Conservation (phyloP, 1,140 invertebrate genomes). For the Megalopta genalis region DNA sequence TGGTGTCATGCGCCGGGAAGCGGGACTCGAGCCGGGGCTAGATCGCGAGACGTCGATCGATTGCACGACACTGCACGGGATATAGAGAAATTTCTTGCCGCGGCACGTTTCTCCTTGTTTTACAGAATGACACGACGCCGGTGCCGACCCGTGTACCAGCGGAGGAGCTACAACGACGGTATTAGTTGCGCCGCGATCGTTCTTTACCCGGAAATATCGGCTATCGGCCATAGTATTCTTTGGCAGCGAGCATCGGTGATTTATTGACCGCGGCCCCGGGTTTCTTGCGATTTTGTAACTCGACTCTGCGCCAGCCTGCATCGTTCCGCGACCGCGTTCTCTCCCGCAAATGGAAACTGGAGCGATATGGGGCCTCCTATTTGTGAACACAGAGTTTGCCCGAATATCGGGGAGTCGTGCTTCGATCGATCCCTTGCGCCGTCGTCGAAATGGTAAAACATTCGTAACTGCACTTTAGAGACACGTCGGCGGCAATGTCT, state of each 20-base stretch:
- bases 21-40: background rate
- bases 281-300: conserved; percentile 22
- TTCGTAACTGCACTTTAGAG: no score
- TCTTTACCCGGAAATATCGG: conserved; percentile 48
- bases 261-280: conserved; percentile 27
- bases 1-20: conserved; percentile 42
- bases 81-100: conserved; percentile 46
- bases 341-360: background rate
- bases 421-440: no score
- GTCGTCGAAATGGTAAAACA: no score
- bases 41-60: conserved; percentile 50
- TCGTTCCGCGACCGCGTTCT: background rate
- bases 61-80: conserved; percentile 39
- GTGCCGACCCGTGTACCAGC: background rate
- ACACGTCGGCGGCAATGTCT: no score
- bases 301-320: no score
- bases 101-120: conserved; percentile 44
- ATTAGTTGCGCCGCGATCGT: conserved; percentile 34
- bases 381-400: no score
- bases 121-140: conserved; percentile 44
- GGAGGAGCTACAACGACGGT: background rate
- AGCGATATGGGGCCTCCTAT: background rate
- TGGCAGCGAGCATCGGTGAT: conserved; percentile 14
- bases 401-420: no score
- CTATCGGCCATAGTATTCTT: conserved; percentile 21